phyloP scores from a whole-genome alignment of 2,113 vertebrate species.

The Sinocyclocheilus maitianheensis region DNA sequence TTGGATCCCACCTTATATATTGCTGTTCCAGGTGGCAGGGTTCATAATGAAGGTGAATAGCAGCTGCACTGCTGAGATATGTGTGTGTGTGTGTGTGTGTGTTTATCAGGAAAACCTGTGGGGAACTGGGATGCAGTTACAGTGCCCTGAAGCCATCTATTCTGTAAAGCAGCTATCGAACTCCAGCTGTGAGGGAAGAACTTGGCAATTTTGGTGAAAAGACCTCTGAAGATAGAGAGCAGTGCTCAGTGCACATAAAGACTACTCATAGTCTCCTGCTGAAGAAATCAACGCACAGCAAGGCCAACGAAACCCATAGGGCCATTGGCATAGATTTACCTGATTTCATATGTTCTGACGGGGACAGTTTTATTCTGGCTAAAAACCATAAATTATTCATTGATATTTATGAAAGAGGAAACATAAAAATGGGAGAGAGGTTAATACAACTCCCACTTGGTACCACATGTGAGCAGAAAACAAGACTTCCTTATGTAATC shows the following conservation, averaged over 20 bases:
- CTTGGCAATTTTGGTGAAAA: slow-evolving; percentile 29
- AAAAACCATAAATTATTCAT: neutral
- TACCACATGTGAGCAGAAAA: neutral
- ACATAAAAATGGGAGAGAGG: neutral
- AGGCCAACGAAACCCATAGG: neutral
- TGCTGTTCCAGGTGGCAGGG: neutral
- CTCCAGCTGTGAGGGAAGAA: slow-evolving; percentile 28
- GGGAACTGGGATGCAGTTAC: slow-evolving; percentile 26
- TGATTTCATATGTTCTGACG: neutral
- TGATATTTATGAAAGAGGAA: neutral
- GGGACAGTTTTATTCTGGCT: neutral
- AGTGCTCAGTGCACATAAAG: neutral
- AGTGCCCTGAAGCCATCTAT: slow-evolving; percentile 21
- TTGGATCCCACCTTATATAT: neutral
- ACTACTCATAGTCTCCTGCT: neutral
- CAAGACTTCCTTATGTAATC: neutral
- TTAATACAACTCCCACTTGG: neutral
- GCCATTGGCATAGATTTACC: neutral
- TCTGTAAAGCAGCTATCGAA: slow-evolving; percentile 33
- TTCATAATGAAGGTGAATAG: neutral
- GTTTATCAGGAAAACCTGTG: neutral
- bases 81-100: neutral
- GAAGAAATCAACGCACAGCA: neutral
- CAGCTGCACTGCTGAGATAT: neutral
- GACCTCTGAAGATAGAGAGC: slow-evolving; percentile 14